These are phyloP conservation scores for Aphelinus atriplicis DNA, from an alignment of 1,140 invertebrate species.

Conservation along the genomic window DNA sequence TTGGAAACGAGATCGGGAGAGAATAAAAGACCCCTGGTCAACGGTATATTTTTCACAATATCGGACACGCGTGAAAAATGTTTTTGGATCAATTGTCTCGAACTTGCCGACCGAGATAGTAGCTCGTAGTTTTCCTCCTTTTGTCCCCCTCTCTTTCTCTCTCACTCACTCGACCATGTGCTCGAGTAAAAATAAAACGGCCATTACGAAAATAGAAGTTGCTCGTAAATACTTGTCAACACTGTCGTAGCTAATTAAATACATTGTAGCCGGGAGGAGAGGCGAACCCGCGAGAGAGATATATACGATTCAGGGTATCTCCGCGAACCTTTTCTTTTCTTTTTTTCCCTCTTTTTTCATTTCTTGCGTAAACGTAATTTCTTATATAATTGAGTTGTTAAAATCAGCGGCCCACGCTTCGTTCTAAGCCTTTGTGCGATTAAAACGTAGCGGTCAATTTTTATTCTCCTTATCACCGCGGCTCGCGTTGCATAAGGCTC, in stretches of 20 bases:
- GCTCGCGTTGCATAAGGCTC: slow-evolving; percentile 11
- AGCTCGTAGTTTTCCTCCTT: too few species aligned
- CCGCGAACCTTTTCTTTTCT: too few species aligned
- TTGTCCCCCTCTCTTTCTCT: too few species aligned
- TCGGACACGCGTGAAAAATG: too few species aligned
- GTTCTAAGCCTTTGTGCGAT: slow-evolving; percentile 4
- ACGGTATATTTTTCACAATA: too few species aligned
- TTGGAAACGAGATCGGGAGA: too few species aligned
- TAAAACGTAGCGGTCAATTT: slow-evolving; percentile 5
- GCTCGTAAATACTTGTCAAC: slow-evolving; percentile 11
- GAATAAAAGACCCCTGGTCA: too few species aligned
- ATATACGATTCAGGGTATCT: neutral
- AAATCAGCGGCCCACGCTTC: neutral
- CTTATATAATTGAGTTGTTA: slow-evolving; percentile 4
- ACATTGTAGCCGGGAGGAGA: neutral
- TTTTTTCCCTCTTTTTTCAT: too few species aligned
- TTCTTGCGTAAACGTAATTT: neutral
- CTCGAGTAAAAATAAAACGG: neutral
- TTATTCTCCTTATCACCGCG: neutral
- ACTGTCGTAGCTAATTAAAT: slow-evolving; percentile 6
- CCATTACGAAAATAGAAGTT: slow-evolving; percentile 9
- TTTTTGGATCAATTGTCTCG: too few species aligned
- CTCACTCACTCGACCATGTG: neutral
- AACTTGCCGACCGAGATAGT: too few species aligned
- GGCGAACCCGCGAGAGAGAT: neutral